Conservation (phyloP, 2,113 vertebrate species). For the Apodemus sylvaticus region DNA sequence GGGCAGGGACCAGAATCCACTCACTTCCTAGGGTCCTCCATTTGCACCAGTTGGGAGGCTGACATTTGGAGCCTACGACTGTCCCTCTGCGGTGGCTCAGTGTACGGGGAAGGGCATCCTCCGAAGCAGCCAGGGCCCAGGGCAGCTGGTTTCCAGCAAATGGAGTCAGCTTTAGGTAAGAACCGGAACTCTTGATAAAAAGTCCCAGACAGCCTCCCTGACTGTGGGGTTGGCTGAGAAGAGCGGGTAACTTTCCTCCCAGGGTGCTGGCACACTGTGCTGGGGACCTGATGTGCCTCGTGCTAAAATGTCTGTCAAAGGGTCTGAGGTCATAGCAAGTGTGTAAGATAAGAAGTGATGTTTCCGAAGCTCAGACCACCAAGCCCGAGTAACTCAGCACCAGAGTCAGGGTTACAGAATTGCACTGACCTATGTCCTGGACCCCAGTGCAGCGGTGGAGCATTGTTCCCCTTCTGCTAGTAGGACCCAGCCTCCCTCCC, state of each 20-base stretch:
- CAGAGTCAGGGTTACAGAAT: background rate
- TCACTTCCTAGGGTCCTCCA: background rate
- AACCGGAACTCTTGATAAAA: background rate
- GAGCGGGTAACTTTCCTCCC: background rate
- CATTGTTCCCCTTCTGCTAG: background rate
- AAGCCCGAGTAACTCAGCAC: background rate
- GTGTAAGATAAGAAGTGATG: background rate
- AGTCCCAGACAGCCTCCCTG: background rate
- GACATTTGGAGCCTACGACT: background rate
- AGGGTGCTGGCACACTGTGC: background rate
- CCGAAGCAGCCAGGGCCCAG: background rate
- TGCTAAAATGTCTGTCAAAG: background rate
- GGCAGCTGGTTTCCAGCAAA: too few species aligned
- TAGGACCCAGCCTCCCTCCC: background rate
- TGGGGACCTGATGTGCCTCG: background rate
- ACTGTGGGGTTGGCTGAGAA: background rate
- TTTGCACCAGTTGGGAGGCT: background rate
- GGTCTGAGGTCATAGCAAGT: background rate
- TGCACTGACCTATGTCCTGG: background rate
- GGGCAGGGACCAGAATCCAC: background rate
- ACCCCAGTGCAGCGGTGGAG: background rate
- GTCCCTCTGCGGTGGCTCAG: fast-evolving
- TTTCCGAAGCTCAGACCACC: background rate
- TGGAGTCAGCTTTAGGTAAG: background rate
- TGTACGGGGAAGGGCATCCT: background rate